Conservation (phyloP, 2,113 vertebrate species). For the Psilopsiagon aurifrons region DNA sequence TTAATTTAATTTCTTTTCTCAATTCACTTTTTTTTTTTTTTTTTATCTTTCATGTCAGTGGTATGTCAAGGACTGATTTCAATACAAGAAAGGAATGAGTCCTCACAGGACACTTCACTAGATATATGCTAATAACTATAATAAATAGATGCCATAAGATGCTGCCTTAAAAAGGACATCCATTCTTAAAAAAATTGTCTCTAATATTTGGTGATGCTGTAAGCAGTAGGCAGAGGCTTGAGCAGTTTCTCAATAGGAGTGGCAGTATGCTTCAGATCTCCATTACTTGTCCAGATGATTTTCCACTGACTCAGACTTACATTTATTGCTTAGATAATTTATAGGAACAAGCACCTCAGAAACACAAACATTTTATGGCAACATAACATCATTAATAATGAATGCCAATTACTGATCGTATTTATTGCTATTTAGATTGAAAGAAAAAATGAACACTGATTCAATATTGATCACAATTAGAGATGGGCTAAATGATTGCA, state of each 20-base stretch:
- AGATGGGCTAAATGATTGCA: neutral
- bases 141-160: neutral
- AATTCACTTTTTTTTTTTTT: neutral
- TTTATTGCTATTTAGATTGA: neutral
- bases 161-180: neutral
- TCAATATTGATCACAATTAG: neutral
- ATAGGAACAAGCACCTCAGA: neutral
- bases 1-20: neutral
- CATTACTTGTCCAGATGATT: neutral
- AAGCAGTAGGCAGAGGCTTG: neutral
- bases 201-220: neutral
- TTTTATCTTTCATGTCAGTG: neutral
- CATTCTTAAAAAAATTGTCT: neutral
- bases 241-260: neutral
- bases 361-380: neutral
- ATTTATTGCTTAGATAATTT: neutral
- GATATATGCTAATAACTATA: neutral
- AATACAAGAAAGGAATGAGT: neutral
- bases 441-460: neutral
- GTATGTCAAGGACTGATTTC: neutral
- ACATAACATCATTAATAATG: neutral
- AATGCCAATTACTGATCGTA: neutral
- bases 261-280: neutral
- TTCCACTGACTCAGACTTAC: neutral
- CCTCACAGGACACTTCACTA: neutral